Evolutionary conservation across 2,797 vertebrate species (phyloP).

Genomic region (Ficedula albicollis): DNA sequence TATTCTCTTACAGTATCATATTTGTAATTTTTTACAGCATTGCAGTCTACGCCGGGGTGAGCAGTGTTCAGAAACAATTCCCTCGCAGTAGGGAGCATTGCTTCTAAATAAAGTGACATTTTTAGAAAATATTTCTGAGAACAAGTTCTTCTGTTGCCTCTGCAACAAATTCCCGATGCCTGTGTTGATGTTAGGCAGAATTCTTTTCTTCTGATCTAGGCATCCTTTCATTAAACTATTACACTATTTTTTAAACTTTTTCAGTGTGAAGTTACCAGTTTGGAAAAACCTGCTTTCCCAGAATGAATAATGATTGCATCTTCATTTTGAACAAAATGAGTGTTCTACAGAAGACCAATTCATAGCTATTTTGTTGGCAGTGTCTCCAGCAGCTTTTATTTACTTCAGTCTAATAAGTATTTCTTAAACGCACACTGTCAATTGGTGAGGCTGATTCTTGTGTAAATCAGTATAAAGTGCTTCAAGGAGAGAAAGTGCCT

Average conservation of each 20-base stretch:
- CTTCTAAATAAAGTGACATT: conserved; percentile 1
- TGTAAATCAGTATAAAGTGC: neutral
- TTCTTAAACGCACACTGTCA: neutral
- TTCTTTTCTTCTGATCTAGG: neutral
- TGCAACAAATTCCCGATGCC: neutral
- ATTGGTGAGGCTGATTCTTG: neutral
- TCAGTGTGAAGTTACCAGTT: neutral
- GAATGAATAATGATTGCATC: neutral
- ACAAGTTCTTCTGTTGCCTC: conserved; percentile 18
- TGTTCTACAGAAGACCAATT: neutral
- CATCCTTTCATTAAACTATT: neutral
- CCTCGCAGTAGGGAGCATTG: neutral
- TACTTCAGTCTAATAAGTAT: neutral
- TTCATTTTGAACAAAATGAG: neutral
- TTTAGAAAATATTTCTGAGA: neutral
- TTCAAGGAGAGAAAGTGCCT: neutral
- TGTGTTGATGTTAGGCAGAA: conserved; percentile 16
- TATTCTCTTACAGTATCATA: neutral
- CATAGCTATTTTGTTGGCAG: neutral
- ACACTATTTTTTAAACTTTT: neutral
- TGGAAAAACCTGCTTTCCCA: neutral
- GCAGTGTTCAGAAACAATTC: neutral
- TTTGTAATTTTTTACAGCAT: neutral
- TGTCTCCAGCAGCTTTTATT: neutral
- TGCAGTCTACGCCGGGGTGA: neutral